Base-by-base conservation (phyloP, 2,113 vertebrate genomes). In the Dromaius novaehollandiae region DNA sequence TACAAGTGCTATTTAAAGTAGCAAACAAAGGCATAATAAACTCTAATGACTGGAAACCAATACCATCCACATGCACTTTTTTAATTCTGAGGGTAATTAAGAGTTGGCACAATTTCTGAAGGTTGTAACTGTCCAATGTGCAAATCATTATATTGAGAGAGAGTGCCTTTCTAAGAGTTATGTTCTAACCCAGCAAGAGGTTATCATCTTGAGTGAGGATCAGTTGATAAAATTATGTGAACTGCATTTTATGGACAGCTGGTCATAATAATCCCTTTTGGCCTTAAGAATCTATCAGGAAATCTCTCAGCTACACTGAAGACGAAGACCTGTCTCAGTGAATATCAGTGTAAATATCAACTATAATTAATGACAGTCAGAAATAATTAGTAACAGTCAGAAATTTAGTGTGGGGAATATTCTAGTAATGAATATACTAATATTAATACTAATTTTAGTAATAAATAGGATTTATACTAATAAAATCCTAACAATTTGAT, bases 221-320 rank as follows among this genome's bases (percentile, higher is more conserved):
- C 11, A 73, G 8, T 11, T 32, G 14, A 28, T 75, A 71, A 88
- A 86, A 82, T 84, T 24, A n/a, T 0, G 0, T 66, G 1, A 46
- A 81, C 32, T 75, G 4, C 17, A 2, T 44, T 73, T 20, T 16
- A n/a, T 3, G 17, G 22, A 28, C 15, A 30, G 32, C 2, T 71
- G 32, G 92, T 55, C 11, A 75, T 1, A 2, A 42, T 19, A 44
- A 46, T 51, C 15, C 2, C 12, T 87, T 77, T 56, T 44, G 20
- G 20, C 36, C 14, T 42, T 32, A 80, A 48, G 76, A 89, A 69
- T 73, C 13, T 48, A 26, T 40, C 3, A 53, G 13, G 44, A 73
- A 53, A 69, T 79, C 4, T 32, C n/a, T 81, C 81, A 26, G 5
- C 12, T 73, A 25, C 32, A 61, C 4, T n/a, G 55, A 88, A 64